phyloP scores from a whole-genome alignment of 1,140 invertebrate species.

The Bathynomus jamesi region DNA sequence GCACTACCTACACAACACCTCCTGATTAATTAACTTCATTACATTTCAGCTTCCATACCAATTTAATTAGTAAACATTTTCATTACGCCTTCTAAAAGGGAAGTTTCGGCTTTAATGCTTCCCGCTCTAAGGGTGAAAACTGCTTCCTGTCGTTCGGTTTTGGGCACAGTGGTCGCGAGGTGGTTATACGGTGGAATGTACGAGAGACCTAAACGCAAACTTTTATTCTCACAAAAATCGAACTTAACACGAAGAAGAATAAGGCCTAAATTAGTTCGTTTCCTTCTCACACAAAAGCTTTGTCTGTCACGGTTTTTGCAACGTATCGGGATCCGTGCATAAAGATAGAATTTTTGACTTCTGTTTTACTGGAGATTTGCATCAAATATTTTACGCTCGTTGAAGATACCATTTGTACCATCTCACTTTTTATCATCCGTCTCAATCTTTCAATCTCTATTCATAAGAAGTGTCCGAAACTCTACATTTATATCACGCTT shows the following conservation, averaged over 20 bases:
- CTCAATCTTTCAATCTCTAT: no score
- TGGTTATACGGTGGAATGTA: neutral
- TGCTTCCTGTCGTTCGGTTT: neutral
- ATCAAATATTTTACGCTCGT: no score
- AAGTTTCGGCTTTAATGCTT: neutral
- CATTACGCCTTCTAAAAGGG: constrained; percentile 10
- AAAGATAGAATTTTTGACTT: neutral
- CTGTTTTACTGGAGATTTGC: no score
- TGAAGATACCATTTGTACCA: no score
- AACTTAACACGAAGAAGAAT: no score
- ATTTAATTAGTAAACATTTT: constrained; percentile 35
- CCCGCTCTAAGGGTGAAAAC: neutral
- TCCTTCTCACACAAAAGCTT: no score
- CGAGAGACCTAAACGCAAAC: neutral
- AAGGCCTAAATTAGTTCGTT: no score
- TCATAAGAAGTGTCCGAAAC: no score
- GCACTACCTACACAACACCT: neutral
- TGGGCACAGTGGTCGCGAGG: neutral
- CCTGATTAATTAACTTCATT: constrained; percentile 33
- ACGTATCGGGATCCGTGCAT: neutral
- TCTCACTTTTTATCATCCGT: no score
- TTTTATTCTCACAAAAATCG: no score
- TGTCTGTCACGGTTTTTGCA: no score
- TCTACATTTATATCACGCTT: no score
- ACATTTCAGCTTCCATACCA: constrained; percentile 25